Base-by-base conservation (phyloP, 1,140 invertebrate species). In the Trachymyrmex septentrionalis region DNA sequence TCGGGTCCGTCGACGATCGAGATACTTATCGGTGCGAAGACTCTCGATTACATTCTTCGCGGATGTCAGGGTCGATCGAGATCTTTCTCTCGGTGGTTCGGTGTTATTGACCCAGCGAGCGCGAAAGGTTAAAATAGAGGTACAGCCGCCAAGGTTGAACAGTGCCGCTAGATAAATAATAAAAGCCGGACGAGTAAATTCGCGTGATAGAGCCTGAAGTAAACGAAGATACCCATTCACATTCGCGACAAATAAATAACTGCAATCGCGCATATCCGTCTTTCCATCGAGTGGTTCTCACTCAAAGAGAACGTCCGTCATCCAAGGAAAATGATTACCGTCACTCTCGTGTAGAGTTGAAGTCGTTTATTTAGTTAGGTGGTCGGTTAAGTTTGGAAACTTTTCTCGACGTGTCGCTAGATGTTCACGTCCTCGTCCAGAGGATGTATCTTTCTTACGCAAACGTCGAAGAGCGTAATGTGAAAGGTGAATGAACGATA, bases 401-500 rank as follows among this genome's bases (percentile, higher is more conserved):
- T 69, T 67, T 69, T 21, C 48, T 34, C 48, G 27, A 12, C 24
- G 19, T 19, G 19, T 19, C 16, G 59, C 24, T 67, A 53, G 61
- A 34, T 67, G 4, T 53, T 14, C 27, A 21, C n/a, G 19, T 30
- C 16, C 7, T 44, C 2, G 21, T 44, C 55, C 16, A 14, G 7
- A 61, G n/a, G 7, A 61, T 61, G n/a, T 88, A 71, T 88, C 82
- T 89, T 77, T 66, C 53, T 59, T 59, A 55, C 50, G 63, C 50
- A 78, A 71, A 77, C 57, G 59, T 69, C 57, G 21, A 30, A 27
- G 2, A 61, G 75, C 69, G 77, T 50, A 69, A 86, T 87, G 76
- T 84, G 87, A 72, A 88, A 90, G 92, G 92, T 90, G 88, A 89
- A 90, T 73, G 91, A 50, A 86, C 92, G 92, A 93, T 93, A 93